Evolutionary conservation across 2,113 vertebrate species (phyloP).

Genomic region (Gymnocephalus cernua): DNA sequence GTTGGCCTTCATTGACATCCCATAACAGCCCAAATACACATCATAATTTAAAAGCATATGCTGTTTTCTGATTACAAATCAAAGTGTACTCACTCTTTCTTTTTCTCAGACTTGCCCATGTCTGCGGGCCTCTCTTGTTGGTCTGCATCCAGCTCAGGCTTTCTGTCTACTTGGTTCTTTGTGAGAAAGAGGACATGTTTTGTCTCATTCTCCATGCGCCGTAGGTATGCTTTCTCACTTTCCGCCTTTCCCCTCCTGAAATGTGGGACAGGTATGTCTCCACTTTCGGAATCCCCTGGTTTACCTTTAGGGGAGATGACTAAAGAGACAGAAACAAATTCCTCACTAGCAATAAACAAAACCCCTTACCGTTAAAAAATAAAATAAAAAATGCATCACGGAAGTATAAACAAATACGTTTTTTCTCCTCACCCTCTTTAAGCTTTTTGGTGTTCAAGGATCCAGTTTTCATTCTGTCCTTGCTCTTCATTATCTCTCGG

Average conservation of each 20-base stretch:
- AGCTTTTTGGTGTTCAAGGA: conserved; percentile 62
- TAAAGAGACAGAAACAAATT: conserved; percentile 22
- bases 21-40: neutral
- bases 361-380: neutral
- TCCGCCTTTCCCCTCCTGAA: conserved; percentile 87
- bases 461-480: conserved; percentile 84
- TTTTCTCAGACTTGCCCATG: conserved; percentile 86
- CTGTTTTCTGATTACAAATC: too few species aligned
- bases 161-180: conserved; percentile 86
- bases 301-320: conserved; percentile 39
- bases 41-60: neutral
- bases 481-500: conserved; percentile 91
- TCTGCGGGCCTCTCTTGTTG: conserved; percentile 59
- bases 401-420: neutral
- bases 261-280: conserved; percentile 83
- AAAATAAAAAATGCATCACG: neutral
- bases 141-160: conserved; percentile 85
- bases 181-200: conserved; percentile 88
- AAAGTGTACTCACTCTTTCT: conserved; percentile 87
- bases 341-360: neutral
- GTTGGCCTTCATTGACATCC: neutral
- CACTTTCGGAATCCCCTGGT: conserved; percentile 15
- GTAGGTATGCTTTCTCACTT: conserved; percentile 81
- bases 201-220: conserved; percentile 89
- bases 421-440: conserved; percentile 44